Conservation (phyloP, 2,888 invertebrate species). For the Epinotia brunnichana region DNA sequence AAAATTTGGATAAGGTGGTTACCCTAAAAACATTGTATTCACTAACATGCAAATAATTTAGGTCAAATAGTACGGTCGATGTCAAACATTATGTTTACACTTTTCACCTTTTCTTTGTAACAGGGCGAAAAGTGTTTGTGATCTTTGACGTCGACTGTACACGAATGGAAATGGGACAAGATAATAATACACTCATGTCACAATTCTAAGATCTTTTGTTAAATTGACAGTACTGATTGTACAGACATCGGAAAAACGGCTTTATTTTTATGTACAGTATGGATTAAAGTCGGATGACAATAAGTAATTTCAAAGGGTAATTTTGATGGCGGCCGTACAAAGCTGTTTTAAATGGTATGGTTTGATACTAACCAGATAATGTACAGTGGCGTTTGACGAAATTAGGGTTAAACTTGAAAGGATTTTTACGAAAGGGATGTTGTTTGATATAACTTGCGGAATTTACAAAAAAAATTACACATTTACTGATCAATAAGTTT, state of each 20-base stretch:
- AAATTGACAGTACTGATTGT: too few species aligned
- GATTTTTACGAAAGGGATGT: neutral
- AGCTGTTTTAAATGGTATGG: slow-evolving; percentile 69
- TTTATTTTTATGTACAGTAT: neutral
- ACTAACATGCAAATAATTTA: neutral
- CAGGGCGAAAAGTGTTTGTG: too few species aligned
- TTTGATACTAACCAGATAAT: slow-evolving; percentile 79
- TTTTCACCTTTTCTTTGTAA: neutral
- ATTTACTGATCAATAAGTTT: too few species aligned
- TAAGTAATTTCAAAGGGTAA: neutral
- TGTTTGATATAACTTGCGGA: too few species aligned
- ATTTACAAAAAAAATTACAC: too few species aligned
- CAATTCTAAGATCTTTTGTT: neutral
- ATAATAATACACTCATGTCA: slow-evolving; percentile 34
- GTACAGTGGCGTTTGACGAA: slow-evolving; percentile 59
- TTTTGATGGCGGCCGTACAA: slow-evolving; percentile 39
- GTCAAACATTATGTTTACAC: neutral
- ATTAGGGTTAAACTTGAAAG: neutral
- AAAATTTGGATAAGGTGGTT: too few species aligned
- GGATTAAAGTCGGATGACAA: neutral
- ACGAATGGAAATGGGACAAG: slow-evolving; percentile 67
- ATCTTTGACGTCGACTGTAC: neutral
- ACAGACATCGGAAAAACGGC: neutral
- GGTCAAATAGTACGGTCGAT: neutral
- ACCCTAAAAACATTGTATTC: too few species aligned